Conservation (phyloP, 2,797 vertebrate genomes). For the Chaunax sp. region DNA sequence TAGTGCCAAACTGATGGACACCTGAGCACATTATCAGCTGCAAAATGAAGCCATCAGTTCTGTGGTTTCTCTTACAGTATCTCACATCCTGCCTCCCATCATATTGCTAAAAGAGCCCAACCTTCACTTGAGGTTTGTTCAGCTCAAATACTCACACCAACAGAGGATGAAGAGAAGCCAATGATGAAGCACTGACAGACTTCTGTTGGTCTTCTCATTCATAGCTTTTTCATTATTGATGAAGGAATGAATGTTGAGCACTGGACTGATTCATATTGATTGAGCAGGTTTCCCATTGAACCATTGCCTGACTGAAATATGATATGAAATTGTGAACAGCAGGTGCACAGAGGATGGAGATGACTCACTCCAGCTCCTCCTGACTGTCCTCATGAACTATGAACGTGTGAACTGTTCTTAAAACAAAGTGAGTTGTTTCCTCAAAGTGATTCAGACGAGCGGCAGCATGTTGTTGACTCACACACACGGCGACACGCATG, state of each 20-base stretch:
- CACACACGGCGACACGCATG: too few relatives aligned
- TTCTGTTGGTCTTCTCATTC: background rate
- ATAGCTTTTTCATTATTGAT: background rate
- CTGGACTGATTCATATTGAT: background rate
- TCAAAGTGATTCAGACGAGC: conserved; percentile 29
- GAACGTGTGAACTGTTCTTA: conserved; percentile 15
- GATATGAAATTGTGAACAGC: background rate
- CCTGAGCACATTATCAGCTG: background rate
- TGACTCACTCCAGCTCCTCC: conserved; percentile 37
- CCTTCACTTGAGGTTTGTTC: too few relatives aligned
- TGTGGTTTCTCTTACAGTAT: background rate
- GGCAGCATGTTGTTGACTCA: conserved; percentile 48
- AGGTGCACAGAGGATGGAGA: conserved; percentile 1
- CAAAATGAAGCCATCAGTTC: too few relatives aligned
- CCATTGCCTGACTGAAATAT: background rate
- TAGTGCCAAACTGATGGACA: too few relatives aligned
- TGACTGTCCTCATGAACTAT: conserved; percentile 28
- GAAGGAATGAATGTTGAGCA: background rate
- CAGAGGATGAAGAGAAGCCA: too few relatives aligned
- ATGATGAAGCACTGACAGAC: background rate
- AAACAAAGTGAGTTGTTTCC: conserved; percentile 32
- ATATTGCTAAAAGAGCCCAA: background rate
- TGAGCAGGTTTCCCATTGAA: background rate
- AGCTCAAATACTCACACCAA: too few relatives aligned
- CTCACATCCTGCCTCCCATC: background rate